Conservation (phyloP, 1,140 invertebrate species). For the Hetaerina americana region DNA sequence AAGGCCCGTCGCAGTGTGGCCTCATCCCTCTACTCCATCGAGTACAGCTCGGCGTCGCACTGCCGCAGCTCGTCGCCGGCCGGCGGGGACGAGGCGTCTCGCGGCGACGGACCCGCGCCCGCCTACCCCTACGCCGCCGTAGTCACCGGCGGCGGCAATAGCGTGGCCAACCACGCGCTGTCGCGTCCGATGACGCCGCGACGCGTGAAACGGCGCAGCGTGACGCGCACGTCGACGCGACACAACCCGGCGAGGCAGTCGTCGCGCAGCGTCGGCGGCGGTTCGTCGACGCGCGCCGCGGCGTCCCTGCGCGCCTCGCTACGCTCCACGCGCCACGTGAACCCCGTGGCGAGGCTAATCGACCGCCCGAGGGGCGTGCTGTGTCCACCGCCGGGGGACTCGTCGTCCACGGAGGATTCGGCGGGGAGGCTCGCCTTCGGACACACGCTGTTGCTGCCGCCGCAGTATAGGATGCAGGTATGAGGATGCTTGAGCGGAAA, state of each 20-base stretch:
- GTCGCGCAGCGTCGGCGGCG: background rate
- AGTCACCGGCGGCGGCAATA: background rate
- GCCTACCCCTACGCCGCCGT: background rate
- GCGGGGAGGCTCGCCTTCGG: background rate
- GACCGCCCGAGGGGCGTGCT: background rate
- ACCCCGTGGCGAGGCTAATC: background rate
- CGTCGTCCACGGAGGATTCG: background rate
- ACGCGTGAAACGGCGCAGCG: background rate
- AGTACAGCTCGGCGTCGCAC: background rate
- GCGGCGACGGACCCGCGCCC: background rate
- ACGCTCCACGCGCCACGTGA: background rate
- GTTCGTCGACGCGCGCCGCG: background rate
- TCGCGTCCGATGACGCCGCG: background rate
- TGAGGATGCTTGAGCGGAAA: too few relatives aligned
- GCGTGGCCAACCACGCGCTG: background rate
- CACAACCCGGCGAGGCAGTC: background rate
- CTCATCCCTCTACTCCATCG: background rate
- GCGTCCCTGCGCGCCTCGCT: background rate
- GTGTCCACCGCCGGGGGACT: background rate
- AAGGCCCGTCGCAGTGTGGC: background rate
- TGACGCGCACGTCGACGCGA: background rate
- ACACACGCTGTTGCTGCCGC: background rate
- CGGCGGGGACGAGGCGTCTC: too few relatives aligned
- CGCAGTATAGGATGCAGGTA: background rate
- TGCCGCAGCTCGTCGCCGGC: too few relatives aligned